phyloP scores from a whole-genome alignment of 2,888 invertebrate species.

The Eueremaeus valkanovi region DNA sequence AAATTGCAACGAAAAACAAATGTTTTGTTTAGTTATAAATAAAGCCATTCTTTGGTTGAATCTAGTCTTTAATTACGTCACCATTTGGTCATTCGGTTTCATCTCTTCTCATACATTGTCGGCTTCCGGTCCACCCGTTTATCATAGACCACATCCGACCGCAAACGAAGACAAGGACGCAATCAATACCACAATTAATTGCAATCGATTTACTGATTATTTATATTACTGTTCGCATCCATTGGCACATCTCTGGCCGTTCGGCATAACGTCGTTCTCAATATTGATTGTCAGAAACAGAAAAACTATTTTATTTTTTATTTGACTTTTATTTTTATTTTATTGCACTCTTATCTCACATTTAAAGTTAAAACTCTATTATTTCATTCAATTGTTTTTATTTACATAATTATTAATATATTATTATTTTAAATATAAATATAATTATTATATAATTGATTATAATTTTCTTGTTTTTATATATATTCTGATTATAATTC shows the following conservation, averaged over 20 bases:
- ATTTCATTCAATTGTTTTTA: not conserved
- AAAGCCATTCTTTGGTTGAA: conserved; percentile 3
- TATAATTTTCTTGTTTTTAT: conserved; percentile 15
- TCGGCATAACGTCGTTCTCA: no score
- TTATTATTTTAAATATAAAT: not conserved
- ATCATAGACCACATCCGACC: not conserved
- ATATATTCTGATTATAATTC: no score
- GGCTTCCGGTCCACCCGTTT: not conserved
- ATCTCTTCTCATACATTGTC: not conserved
- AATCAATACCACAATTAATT: not conserved
- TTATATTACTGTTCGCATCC: no score
- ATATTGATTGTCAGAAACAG: no score
- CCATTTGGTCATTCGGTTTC: not conserved
- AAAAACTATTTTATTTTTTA: no score
- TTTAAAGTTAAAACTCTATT: no score
- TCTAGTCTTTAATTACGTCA: conserved; percentile 26
- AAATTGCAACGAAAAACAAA: conserved; percentile 28
- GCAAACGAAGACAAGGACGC: not conserved
- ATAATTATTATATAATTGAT: conserved; percentile 14
- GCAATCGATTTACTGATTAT: no score
- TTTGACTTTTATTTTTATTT: no score
- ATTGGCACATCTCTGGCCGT: no score
- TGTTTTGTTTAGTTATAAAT: not conserved
- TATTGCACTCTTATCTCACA: not conserved
- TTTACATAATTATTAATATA: not conserved